These are phyloP conservation scores for Elephas maximus DNA, from an alignment of 2,113 vertebrate species.

Conservation along the genomic window DNA sequence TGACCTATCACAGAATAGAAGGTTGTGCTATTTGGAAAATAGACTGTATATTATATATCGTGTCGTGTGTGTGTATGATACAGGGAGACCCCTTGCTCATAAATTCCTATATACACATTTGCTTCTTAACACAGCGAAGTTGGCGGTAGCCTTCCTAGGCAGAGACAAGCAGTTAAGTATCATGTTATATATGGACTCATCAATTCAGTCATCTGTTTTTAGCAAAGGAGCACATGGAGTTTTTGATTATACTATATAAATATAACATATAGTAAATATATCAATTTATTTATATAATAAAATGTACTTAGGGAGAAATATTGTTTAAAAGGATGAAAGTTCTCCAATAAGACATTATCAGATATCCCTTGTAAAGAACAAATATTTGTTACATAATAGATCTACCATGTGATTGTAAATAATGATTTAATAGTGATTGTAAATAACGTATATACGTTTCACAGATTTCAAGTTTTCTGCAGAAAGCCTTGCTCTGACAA, in stretches of 20 bases:
- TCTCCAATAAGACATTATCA: background rate
- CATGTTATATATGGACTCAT: background rate
- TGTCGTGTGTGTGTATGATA: too few relatives aligned
- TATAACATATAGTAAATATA: accelerated
- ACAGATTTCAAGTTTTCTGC: background rate
- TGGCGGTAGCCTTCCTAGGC: background rate
- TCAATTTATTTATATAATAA: background rate
- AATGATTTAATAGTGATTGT: background rate
- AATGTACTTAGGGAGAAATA: background rate
- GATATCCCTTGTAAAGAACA: background rate
- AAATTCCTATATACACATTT: too few relatives aligned
- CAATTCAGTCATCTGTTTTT: background rate
- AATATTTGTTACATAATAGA: background rate
- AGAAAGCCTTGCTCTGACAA: background rate
- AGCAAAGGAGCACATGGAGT: background rate
- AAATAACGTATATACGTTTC: background rate
- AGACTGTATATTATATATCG: background rate
- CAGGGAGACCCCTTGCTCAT: background rate
- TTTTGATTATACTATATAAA: too few relatives aligned
- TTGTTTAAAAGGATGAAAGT: background rate
- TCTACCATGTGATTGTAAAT: background rate
- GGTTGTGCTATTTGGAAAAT: background rate
- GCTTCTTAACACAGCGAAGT: background rate
- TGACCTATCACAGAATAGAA: background rate
- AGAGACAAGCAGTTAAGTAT: too few relatives aligned